Conservation (phyloP, 2,797 vertebrate genomes). For the Sebastes aleutianus region DNA sequence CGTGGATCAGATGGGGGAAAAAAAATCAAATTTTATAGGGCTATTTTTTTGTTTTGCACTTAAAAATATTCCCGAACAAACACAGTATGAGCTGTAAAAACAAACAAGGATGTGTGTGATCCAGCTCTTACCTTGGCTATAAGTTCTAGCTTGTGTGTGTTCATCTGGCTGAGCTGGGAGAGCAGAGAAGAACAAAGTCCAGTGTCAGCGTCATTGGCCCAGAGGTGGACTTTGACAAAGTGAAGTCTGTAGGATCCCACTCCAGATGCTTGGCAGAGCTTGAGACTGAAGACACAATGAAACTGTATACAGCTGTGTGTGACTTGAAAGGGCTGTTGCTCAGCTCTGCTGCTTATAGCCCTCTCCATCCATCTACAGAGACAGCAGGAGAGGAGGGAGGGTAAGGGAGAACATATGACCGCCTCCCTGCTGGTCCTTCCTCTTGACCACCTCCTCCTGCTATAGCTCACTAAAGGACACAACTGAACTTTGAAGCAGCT, state of each 20-base stretch:
- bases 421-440: not conserved
- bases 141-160: conserved; percentile 59
- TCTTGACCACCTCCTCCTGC: not conserved
- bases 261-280: not conserved
- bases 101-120: not conserved
- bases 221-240: not conserved
- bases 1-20: too few species aligned
- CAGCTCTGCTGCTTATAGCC: not conserved
- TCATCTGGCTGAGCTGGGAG: conserved; percentile 72
- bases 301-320: not conserved
- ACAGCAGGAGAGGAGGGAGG: not conserved
- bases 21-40: too few species aligned
- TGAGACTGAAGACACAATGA: not conserved
- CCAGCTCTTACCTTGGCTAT: not conserved
- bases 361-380: not conserved
- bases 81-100: not conserved
- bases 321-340: not conserved
- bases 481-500: too few species aligned
- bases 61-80: too few species aligned
- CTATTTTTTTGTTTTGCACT: too few species aligned
- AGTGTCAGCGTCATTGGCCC: conserved; percentile 33
- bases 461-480: not conserved
- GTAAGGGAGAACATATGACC: not conserved
- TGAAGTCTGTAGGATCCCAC: not conserved
- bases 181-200: conserved; percentile 59